A percentile compares a stretch with the other conserved stretches of the same genome.
Evolutionary conservation across 1,140 invertebrate genomes (phyloP).

Genomic region (Drosophila varians): DNA sequence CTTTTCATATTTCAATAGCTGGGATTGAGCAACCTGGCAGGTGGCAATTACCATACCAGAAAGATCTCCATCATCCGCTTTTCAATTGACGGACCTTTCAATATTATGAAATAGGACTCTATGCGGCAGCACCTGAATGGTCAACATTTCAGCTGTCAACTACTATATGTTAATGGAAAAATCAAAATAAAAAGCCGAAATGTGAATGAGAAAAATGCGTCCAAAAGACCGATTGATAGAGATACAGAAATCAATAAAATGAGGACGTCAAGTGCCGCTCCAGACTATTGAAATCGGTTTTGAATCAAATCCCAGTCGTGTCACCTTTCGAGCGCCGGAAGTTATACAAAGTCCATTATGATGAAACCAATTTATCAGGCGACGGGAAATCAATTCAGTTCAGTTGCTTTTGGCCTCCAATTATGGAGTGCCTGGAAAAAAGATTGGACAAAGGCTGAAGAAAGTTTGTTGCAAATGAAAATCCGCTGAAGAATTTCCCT

Average conservation of each 20-base stretch:
- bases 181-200: slow-evolving; percentile 18
- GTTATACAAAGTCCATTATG: slow-evolving; percentile 70
- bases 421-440: slow-evolving; percentile 47
- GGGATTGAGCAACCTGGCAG: slow-evolving; percentile 61
- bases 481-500: slow-evolving; percentile 77
- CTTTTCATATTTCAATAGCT: slow-evolving; percentile 5
- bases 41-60: slow-evolving; percentile 68
- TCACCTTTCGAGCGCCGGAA: slow-evolving; percentile 67
- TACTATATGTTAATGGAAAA: slow-evolving; percentile 49
- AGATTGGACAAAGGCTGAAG: slow-evolving; percentile 64
- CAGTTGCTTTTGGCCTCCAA: slow-evolving; percentile 43
- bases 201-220: slow-evolving; percentile 25
- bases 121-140: slow-evolving; percentile 40
- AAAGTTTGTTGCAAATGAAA: slow-evolving; percentile 74
- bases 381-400: slow-evolving; percentile 48
- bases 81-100: slow-evolving; percentile 75
- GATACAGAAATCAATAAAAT: slow-evolving; percentile 51
- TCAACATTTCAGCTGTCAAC: slow-evolving; percentile 74
- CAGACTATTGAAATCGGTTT: slow-evolving; percentile 44
- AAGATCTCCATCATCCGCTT: slow-evolving; percentile 21
- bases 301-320: slow-evolving; percentile 46
- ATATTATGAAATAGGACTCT: slow-evolving; percentile 68
- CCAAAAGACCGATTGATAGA: slow-evolving; percentile 21
- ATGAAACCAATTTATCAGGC: slow-evolving; percentile 74
- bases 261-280: slow-evolving; percentile 65